Conservation (phyloP, 2,797 vertebrate species). For the Thamnophis elegans region DNA sequence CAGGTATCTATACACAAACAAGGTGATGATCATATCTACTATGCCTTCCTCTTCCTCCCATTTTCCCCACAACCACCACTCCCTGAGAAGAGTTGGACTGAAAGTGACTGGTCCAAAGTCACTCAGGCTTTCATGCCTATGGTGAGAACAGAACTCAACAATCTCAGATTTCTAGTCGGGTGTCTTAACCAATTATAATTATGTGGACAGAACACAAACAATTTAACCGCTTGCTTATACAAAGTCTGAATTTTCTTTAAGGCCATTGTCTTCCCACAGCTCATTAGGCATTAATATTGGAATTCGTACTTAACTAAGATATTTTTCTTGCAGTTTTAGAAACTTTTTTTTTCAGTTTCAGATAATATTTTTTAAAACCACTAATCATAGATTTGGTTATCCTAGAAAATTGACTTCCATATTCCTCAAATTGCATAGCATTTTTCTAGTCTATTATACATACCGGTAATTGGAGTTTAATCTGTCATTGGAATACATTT, state of each 20-base stretch:
- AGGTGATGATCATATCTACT: not conserved
- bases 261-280: not conserved
- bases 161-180: not conserved
- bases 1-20: not conserved
- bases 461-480: not conserved
- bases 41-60: not conserved
- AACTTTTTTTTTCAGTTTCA: not conserved
- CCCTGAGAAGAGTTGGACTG: not conserved
- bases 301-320: not conserved
- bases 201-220: not conserved
- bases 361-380: not conserved
- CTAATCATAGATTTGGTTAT: not conserved
- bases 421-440: not conserved
- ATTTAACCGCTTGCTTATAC: not conserved
- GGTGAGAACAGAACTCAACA: no score
- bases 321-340: not conserved
- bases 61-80: not conserved
- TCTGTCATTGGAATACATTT: constrained; percentile 28
- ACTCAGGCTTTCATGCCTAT: not conserved
- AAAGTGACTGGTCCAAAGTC: not conserved
- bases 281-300: not conserved
- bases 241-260: not conserved
- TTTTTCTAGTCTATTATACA: constrained; percentile 18
- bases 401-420: constrained; percentile 26
- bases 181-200: not conserved